Conservation (phyloP, 1,140 invertebrate genomes). For the Aphaenogaster floridana region DNA sequence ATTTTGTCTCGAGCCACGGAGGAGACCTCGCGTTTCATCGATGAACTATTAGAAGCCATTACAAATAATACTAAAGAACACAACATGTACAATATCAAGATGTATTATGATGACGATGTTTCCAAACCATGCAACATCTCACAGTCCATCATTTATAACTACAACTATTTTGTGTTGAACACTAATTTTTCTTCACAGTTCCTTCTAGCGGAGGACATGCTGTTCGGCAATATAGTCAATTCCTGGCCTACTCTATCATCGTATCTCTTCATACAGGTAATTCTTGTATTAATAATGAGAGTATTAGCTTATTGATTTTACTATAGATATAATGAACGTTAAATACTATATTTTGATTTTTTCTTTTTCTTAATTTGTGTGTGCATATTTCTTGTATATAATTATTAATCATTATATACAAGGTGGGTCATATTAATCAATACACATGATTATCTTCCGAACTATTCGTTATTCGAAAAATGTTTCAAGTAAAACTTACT, state of each 20-base stretch:
- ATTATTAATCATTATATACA: background rate
- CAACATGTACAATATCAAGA: constrained; percentile 47
- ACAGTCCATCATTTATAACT: constrained; percentile 64
- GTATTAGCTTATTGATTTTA: background rate
- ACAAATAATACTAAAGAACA: constrained; percentile 61
- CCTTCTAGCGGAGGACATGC: constrained; percentile 77
- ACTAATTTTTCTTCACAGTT: constrained; percentile 81
- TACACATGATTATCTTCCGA: too few relatives aligned
- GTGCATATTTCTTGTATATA: background rate
- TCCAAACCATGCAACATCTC: background rate
- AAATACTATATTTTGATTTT: background rate
- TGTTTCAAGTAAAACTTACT: too few relatives aligned
- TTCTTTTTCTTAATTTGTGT: background rate
- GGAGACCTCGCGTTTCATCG: constrained; percentile 75
- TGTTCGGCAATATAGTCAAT: constrained; percentile 79
- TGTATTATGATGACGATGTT: constrained; percentile 24
- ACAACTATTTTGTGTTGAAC: constrained; percentile 81
- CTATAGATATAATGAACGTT: background rate
- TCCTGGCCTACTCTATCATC: constrained; percentile 83
- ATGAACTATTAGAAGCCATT: constrained; percentile 74
- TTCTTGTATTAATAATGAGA: constrained; percentile 25
- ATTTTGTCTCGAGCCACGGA: constrained; percentile 78
- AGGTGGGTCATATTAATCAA: too few relatives aligned
- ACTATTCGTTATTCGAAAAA: too few relatives aligned
- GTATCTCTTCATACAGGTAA: constrained; percentile 81